Evolutionary conservation across 1,140 invertebrate species (phyloP).

Genomic region (Magallana angulata): DNA sequence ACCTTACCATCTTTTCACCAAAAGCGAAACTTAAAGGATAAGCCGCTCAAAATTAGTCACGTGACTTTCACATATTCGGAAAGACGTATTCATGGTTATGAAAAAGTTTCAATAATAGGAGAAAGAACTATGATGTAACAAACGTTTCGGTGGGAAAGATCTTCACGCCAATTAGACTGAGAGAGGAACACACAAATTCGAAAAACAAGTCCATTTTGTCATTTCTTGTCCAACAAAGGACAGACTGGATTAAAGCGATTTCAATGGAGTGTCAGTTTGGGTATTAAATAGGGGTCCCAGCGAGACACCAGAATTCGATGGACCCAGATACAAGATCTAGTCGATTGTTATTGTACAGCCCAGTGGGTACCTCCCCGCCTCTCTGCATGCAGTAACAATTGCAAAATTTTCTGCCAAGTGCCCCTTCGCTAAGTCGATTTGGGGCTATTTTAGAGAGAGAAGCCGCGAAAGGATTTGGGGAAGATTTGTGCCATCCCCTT

Average conservation of each 20-base stretch:
- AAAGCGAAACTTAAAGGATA: slow-evolving; percentile 4
- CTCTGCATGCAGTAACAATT: slow-evolving; percentile 35
- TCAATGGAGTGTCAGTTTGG: slow-evolving; percentile 51
- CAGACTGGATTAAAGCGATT: slow-evolving; percentile 52
- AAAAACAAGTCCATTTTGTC: slow-evolving; percentile 54
- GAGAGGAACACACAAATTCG: slow-evolving; percentile 42
- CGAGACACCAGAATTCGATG: slow-evolving; percentile 43
- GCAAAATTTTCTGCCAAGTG: slow-evolving; percentile 37
- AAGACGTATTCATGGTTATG: slow-evolving; percentile 14
- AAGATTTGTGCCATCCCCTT: slow-evolving; percentile 14
- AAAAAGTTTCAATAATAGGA: slow-evolving; percentile 4
- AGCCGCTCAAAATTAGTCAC: slow-evolving; percentile 32
- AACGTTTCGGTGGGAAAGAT: background rate
- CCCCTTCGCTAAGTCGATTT: slow-evolving; percentile 29
- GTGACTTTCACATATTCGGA: slow-evolving; percentile 27
- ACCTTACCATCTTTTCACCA: background rate
- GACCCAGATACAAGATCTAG: slow-evolving; percentile 34
- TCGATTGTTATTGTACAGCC: slow-evolving; percentile 23
- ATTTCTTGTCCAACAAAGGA: slow-evolving; percentile 46
- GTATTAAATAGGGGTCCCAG: slow-evolving; percentile 48
- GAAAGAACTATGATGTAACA: slow-evolving; percentile 23
- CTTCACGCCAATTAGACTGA: slow-evolving; percentile 33
- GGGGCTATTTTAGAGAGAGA: slow-evolving; percentile 10
- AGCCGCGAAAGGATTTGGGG: background rate
- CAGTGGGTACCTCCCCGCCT: slow-evolving; percentile 28